Conservation (phyloP, 2,888 invertebrate species). For the Galeruca laticollis region DNA sequence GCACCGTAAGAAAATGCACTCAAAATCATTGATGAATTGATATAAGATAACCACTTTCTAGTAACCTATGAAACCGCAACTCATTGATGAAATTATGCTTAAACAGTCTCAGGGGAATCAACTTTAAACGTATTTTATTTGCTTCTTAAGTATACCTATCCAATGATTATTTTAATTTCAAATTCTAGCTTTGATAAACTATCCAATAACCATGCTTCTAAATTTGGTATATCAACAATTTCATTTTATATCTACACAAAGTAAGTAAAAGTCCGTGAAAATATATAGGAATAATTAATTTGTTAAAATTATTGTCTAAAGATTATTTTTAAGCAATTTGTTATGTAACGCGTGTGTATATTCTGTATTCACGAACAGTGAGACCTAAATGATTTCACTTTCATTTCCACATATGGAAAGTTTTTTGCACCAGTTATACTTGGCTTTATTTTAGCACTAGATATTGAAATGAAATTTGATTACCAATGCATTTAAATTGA, state of each 20-base stretch:
- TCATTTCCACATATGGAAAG: conserved; percentile 28
- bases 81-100: too few relatives aligned
- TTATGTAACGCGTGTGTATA: conserved; percentile 1
- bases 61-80: too few relatives aligned
- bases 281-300: background rate
- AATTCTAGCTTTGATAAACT: too few relatives aligned
- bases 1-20: too few relatives aligned
- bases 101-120: too few relatives aligned
- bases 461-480: conserved; percentile 6
- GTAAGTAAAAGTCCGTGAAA: background rate
- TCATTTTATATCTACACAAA: background rate
- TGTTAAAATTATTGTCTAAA: background rate
- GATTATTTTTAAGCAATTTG: conserved; percentile 7
- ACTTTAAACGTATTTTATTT: too few relatives aligned
- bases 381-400: conserved; percentile 26
- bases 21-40: too few relatives aligned
- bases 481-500: background rate
- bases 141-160: too few relatives aligned
- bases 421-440: conserved; percentile 8
- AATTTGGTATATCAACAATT: background rate
- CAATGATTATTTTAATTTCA: too few relatives aligned
- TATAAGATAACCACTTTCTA: too few relatives aligned
- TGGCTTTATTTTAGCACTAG: conserved; percentile 4
- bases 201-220: too few relatives aligned
- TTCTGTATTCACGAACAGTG: conserved; percentile 7